Evolutionary conservation across 2,888 invertebrate genomes (phyloP).

Genomic region (Pediacus dermestoides): DNA sequence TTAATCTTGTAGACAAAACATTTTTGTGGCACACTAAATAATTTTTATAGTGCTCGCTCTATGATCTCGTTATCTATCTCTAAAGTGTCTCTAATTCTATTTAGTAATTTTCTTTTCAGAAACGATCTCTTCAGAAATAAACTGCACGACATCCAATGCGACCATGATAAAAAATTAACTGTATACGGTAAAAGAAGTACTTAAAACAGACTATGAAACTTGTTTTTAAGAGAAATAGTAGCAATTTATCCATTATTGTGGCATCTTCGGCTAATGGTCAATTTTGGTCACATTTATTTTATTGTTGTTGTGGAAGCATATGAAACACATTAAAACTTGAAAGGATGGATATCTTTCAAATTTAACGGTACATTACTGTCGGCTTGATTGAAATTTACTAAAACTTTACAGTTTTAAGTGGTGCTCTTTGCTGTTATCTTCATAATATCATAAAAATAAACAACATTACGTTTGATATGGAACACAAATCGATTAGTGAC

Average conservation of each 20-base stretch:
- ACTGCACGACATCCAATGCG: no score
- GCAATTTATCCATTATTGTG: background rate
- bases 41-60: no score
- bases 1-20: no score
- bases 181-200: no score
- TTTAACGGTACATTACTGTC: constrained; percentile 2
- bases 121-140: no score
- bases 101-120: no score
- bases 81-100: no score
- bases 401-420: constrained; percentile 2
- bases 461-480: constrained; percentile 24
- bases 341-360: constrained; percentile 1
- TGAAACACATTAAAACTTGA: constrained; percentile 2
- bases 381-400: constrained; percentile 1
- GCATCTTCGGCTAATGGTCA: constrained; percentile 3
- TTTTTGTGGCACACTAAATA: no score
- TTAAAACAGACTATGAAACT: no score
- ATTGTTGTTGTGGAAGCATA: constrained; percentile 2
- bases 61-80: no score
- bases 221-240: constrained; percentile 1
- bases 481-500: constrained; percentile 30
- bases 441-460: constrained; percentile 24
- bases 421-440: background rate
- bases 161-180: no score
- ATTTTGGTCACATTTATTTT: constrained; percentile 1